phyloP scores from a whole-genome alignment of 1,140 invertebrate species.

The Trigoniulus corallinus region DNA sequence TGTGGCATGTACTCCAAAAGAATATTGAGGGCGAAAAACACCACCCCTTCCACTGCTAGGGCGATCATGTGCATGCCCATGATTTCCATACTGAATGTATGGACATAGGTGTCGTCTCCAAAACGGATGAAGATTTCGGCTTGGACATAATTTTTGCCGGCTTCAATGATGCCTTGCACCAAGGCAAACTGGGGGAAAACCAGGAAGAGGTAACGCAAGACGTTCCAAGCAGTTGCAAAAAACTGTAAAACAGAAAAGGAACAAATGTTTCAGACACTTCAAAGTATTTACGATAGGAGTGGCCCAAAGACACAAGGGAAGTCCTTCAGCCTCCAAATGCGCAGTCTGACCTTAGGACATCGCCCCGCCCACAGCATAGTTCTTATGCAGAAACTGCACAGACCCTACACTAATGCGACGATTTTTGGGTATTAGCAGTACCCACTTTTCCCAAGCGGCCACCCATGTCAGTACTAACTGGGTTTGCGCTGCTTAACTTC shows the following conservation, averaged over 20 bases:
- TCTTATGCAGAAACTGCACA: no score
- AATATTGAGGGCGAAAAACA: conserved; percentile 28
- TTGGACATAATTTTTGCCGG: conserved; percentile 28
- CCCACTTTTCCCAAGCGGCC: no score
- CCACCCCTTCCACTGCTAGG: conserved; percentile 25
- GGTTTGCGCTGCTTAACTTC: no score
- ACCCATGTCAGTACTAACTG: no score
- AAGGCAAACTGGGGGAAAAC: conserved; percentile 38
- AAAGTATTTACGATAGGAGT: no score
- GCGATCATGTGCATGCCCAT: conserved; percentile 30
- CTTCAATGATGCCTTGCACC: conserved; percentile 31
- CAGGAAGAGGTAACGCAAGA: conserved; percentile 31
- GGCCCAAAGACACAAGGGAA: no score
- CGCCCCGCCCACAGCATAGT: no score
- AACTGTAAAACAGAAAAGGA: conserved; percentile 17
- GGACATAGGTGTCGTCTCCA: conserved; percentile 19
- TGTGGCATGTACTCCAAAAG: conserved; percentile 29
- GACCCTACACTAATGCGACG: no score
- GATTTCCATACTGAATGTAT: conserved; percentile 26
- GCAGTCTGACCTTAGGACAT: no score
- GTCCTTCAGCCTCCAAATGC: no score
- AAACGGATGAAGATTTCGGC: conserved; percentile 24
- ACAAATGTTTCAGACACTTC: no score
- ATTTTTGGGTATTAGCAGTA: no score
- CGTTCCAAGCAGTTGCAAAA: conserved; percentile 13